Percentiles rank a stretch among this genome's conserved stretches.
These are phyloP conservation scores for Temnothorax ravouxi DNA, from an alignment of 2,888 invertebrate species.

Conservation along the genomic window DNA sequence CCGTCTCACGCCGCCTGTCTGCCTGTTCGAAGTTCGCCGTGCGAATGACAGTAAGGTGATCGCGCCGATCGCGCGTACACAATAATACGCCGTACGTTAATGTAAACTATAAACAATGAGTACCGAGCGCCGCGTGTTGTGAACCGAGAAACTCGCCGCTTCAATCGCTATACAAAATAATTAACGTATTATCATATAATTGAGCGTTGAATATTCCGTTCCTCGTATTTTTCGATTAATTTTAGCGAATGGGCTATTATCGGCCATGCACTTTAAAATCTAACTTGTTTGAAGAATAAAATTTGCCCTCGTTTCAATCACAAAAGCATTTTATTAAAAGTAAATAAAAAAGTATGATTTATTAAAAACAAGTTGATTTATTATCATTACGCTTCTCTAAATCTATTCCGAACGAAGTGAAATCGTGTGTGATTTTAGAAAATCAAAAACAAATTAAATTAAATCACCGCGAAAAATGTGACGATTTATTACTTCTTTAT, in stretches of 20 bases:
- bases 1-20: background rate
- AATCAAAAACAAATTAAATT: background rate
- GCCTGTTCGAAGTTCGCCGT: background rate
- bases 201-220: background rate
- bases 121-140: background rate
- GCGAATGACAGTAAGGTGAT: background rate
- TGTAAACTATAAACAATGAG: constrained; percentile 14
- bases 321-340: background rate
- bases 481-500: background rate
- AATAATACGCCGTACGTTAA: constrained; percentile 3
- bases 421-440: background rate
- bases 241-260: background rate
- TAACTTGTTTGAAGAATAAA: constrained; percentile 6
- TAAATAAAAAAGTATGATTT: background rate
- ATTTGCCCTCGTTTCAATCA: background rate
- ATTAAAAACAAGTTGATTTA: background rate
- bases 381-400: background rate
- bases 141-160: background rate
- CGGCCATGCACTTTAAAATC: background rate
- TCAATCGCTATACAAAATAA: background rate
- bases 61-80: background rate
- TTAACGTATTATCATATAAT: background rate
- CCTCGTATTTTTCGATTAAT: background rate
- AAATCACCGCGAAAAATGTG: background rate
- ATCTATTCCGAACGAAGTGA: background rate